These are phyloP conservation scores for Phalacrocorax pelagicus DNA, from an alignment of 2,113 vertebrate genomes.

Conservation along the genomic window DNA sequence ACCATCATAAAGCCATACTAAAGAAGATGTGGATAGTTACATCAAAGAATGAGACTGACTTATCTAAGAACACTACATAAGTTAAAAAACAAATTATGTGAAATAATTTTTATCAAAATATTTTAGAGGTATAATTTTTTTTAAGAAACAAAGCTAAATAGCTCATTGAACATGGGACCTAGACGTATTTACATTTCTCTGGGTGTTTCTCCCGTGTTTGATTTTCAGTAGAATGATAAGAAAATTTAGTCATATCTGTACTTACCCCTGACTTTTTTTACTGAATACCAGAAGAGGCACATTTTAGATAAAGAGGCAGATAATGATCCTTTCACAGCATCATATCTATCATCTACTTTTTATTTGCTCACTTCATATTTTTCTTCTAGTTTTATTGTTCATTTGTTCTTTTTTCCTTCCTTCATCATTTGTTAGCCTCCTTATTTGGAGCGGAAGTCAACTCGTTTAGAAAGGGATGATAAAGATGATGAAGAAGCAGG, in stretches of 20 bases:
- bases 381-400: background rate
- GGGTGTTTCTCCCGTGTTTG: background rate
- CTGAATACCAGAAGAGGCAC: background rate
- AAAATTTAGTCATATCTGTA: background rate
- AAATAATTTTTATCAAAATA: background rate
- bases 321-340: background rate
- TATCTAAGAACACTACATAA: background rate
- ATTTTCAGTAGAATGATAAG: background rate
- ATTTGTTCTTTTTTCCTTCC: background rate
- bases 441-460: no score
- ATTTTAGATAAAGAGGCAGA: background rate
- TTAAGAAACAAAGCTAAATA: background rate
- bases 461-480: no score
- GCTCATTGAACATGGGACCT: background rate
- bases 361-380: background rate
- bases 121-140: background rate
- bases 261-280: accelerated
- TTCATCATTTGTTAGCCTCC: background rate
- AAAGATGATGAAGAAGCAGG: no score
- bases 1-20: background rate
- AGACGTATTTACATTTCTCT: background rate
- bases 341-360: background rate
- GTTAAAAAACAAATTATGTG: background rate
- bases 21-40: background rate
- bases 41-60: background rate